Percentiles rank a stretch among this genome's conserved stretches.
Conservation (phyloP, 2,113 vertebrate species). For the Odocoileus virginianus region DNA sequence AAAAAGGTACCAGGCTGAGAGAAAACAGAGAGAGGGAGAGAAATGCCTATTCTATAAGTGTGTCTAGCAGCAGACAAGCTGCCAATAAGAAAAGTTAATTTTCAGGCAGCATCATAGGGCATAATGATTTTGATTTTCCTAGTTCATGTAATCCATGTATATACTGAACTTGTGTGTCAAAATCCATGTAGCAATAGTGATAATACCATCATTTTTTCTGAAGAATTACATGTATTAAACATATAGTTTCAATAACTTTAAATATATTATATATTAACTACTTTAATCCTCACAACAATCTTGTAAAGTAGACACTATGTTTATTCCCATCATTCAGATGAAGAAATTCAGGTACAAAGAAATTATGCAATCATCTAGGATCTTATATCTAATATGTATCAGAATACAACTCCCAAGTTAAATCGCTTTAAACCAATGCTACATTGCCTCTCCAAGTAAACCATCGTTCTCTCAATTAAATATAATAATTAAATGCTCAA, state of each 20-base stretch:
- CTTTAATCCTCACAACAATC: not conserved
- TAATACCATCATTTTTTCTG: not conserved
- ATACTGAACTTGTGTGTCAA: not conserved
- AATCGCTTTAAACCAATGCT: not conserved
- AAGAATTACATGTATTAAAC: not conserved
- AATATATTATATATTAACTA: not conserved
- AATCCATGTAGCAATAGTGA: not conserved
- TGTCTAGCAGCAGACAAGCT: not conserved
- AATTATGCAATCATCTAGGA: not conserved
- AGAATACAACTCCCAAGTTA: not conserved
- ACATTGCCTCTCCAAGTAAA: not conserved
- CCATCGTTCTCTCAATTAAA: not conserved
- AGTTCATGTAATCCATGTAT: not conserved
- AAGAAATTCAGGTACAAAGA: not conserved
- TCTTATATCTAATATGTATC: not conserved
- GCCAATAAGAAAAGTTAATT: not conserved
- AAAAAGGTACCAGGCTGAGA: not conserved
- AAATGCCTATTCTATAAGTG: not conserved
- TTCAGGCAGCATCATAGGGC: not conserved
- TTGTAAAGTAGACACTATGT: not conserved
- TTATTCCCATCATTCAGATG: not conserved
- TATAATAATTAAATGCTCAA: not conserved
- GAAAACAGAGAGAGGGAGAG: not conserved
- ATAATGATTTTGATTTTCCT: not conserved
- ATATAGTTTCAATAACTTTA: not conserved